Conservation (phyloP, 2,797 vertebrate species). For the Brachyrhaphis roseni region DNA sequence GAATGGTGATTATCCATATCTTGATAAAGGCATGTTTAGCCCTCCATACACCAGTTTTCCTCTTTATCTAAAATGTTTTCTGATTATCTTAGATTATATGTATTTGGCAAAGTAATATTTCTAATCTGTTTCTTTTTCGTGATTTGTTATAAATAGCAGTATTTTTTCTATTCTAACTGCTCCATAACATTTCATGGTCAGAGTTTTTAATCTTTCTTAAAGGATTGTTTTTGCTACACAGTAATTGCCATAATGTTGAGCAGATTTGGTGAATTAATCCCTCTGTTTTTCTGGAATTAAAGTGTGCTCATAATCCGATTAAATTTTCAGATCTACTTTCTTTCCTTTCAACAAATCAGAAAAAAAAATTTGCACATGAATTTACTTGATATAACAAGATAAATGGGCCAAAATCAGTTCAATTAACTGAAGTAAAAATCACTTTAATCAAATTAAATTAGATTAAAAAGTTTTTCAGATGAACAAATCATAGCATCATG, state of each 20-base stretch:
- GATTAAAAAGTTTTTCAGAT: background rate
- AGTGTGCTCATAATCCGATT: background rate
- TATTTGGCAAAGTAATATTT: background rate
- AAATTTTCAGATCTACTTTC: background rate
- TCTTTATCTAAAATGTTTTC: background rate
- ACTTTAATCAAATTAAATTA: background rate
- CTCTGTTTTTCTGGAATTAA: background rate
- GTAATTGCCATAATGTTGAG: background rate
- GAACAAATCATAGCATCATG: too few relatives aligned
- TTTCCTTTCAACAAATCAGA: background rate
- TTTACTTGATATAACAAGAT: background rate
- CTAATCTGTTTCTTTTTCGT: background rate
- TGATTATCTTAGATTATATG: background rate
- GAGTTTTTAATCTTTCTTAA: too few relatives aligned
- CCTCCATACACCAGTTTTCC: background rate
- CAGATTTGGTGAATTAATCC: background rate
- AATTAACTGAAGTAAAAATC: background rate
- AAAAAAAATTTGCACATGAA: background rate
- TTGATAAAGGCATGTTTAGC: background rate
- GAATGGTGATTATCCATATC: too few relatives aligned
- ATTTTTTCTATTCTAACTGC: background rate
- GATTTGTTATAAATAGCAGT: background rate
- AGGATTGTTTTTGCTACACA: too few relatives aligned
- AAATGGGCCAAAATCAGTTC: background rate
- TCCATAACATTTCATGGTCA: background rate